Percentiles rank a stretch among this genome's conserved stretches.
phyloP scores from a whole-genome alignment of 2,797 vertebrate species.

The Trachurus trachurus region DNA sequence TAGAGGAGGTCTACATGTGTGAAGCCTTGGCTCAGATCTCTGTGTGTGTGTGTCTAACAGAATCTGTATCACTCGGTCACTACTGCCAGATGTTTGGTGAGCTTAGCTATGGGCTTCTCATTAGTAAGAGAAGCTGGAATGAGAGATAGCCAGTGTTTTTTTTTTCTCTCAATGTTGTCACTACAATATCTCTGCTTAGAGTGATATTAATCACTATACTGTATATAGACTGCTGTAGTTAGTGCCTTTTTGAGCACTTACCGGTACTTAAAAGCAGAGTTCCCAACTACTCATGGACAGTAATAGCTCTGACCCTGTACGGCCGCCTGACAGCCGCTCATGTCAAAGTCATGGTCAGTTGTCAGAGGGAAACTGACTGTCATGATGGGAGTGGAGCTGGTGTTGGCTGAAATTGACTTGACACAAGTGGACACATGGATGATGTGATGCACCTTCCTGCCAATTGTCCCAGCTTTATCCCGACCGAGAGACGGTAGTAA shows the following conservation, averaged over 20 bases:
- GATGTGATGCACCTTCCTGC: too few relatives aligned
- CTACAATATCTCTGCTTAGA: not conserved
- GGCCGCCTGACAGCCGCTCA: not conserved
- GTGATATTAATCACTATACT: not conserved
- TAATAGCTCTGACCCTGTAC: not conserved
- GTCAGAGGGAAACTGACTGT: not conserved
- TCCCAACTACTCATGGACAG: not conserved
- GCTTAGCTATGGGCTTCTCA: slow-evolving; percentile 52
- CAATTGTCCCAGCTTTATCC: not conserved
- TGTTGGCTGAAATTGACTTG: not conserved
- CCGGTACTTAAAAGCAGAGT: not conserved
- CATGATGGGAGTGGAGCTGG: not conserved
- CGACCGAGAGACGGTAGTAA: not conserved
- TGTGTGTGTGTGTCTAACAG: slow-evolving; percentile 34
- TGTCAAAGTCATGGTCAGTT: not conserved
- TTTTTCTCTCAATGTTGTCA: not conserved
- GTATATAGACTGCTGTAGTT: not conserved
- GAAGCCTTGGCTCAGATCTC: slow-evolving; percentile 35
- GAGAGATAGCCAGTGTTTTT: slow-evolving; percentile 11
- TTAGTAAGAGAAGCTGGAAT: slow-evolving; percentile 36
- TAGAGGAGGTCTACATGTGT: slow-evolving; percentile 40
- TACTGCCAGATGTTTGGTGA: slow-evolving; percentile 65
- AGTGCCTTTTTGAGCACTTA: not conserved
- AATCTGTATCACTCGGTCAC: slow-evolving; percentile 67
- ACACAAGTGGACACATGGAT: too few relatives aligned